A percentile compares a stretch with the other conserved stretches of the same genome.
These are phyloP conservation scores for Drosophila acutilabella DNA, from an alignment of 2,888 invertebrate genomes.

Conservation along the genomic window DNA sequence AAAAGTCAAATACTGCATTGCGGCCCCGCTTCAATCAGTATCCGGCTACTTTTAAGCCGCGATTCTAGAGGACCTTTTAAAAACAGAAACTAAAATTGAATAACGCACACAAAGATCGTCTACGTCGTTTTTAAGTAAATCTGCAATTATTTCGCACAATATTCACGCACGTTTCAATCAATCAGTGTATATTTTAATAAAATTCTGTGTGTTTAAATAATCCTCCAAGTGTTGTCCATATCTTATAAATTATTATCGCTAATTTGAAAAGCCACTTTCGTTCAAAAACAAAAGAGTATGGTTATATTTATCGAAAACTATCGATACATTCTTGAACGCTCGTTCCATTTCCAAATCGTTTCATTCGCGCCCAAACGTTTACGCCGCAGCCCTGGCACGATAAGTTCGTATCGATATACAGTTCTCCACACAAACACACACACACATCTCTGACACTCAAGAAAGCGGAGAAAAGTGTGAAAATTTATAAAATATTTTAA, in stretches of 20 bases:
- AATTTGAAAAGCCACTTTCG: not conserved
- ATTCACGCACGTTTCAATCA: slow-evolving; percentile 54
- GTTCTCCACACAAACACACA: slow-evolving; percentile 25
- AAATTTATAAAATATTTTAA: slow-evolving; percentile 50
- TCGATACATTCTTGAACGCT: no score
- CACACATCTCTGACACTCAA: slow-evolving; percentile 49
- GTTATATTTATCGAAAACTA: no score
- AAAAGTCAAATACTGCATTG: slow-evolving; percentile 81
- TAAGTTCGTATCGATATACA: slow-evolving; percentile 40
- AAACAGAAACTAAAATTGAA: slow-evolving; percentile 11
- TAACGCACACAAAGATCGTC: slow-evolving; percentile 47
- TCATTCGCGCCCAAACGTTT: no score
- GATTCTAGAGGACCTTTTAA: slow-evolving; percentile 70
- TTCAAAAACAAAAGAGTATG: not conserved
- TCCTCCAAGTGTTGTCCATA: no score
- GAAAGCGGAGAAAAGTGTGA: slow-evolving; percentile 61
- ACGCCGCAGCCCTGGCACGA: slow-evolving; percentile 36
- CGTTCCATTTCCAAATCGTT: slow-evolving; percentile 1
- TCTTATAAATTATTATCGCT: not conserved
- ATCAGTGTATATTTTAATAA: slow-evolving; percentile 28
- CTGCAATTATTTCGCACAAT: slow-evolving; percentile 33
- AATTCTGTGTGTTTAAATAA: slow-evolving; percentile 1
- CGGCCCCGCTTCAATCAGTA: slow-evolving; percentile 84
- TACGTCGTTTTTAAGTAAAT: slow-evolving; percentile 59
- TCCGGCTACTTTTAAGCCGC: slow-evolving; percentile 82